phyloP scores from a whole-genome alignment of 23 tunicate species.

The Trididemnum nubilum region DNA sequence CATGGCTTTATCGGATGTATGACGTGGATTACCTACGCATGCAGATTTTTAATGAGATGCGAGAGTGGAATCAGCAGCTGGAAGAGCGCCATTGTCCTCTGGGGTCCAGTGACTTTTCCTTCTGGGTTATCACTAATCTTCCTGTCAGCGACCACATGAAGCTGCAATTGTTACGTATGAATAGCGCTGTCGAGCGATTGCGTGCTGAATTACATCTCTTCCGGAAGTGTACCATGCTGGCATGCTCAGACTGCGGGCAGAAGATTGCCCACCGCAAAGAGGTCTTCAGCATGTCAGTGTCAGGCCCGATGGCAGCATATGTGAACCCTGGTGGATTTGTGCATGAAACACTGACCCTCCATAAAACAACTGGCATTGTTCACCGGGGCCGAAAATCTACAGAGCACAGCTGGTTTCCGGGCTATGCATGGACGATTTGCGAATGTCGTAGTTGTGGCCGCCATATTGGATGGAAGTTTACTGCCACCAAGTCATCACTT shows the following conservation, averaged over 20 bases:
- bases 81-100: slow-evolving; percentile 45
- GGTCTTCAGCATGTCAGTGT: slow-evolving; percentile 84
- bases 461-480: slow-evolving; percentile 97
- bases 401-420: slow-evolving; percentile 94
- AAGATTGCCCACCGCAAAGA: slow-evolving; percentile 60
- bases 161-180: slow-evolving; percentile 49
- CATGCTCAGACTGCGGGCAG: slow-evolving; percentile 52
- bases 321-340: slow-evolving; percentile 90
- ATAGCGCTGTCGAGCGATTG: slow-evolving; percentile 74
- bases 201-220: slow-evolving; percentile 49
- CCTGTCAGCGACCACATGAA: slow-evolving; percentile 50
- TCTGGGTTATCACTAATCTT: slow-evolving; percentile 63
- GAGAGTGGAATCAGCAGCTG: slow-evolving; percentile 68
- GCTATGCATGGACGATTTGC: slow-evolving; percentile 92
- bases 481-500: slow-evolving; percentile 51
- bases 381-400: slow-evolving; percentile 48
- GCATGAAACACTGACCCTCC: slow-evolving; percentile 86
- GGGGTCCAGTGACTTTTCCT: slow-evolving; percentile 68
- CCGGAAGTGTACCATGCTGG: slow-evolving; percentile 48
- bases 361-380: slow-evolving; percentile 40
- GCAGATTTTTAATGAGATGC: slow-evolving; percentile 52
- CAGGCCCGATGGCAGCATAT: slow-evolving; percentile 94
- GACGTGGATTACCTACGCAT: slow-evolving; percentile 60
- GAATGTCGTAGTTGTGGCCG: slow-evolving; percentile 62
- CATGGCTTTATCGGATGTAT: slow-evolving; percentile 81